Evolutionary conservation across 1,140 invertebrate genomes (phyloP), one percentile per base, ranked within the genome.

Genomic region (Rhopalosiphum padi): DNA sequence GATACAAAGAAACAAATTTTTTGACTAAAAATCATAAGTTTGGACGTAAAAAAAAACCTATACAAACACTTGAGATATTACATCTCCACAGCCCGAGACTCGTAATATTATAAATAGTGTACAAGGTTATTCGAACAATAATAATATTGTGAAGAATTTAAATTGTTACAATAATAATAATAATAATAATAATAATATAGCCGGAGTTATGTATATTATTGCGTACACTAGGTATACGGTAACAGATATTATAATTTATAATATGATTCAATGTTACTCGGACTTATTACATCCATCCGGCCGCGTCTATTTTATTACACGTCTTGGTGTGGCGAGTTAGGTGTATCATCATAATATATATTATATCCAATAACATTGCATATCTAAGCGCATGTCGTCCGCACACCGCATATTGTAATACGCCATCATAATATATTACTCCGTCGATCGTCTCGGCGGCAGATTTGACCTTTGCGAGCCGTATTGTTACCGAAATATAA

Each of bases 51-150:
- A 60, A 60, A 30, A 60, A 60, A 25, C 30, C 30, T 68, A 9
- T 68, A 15, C 30, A 68, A 77, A 77, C n/a, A 77, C 15, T 68
- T 68, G 4, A n/a, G n/a, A 60, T 30, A n/a, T 68, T 68, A 68
- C 11, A 68, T 68, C 60, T n/a, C 30, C 15, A 0, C 53, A 53
- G 22, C 11, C 60, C 30, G 60, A 68, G 60, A 30, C 60, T 77
- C 60, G 60, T 77, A 77, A 77, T 77, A 77, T n/a, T 77, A 35
- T 77, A 77, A 77, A 77, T 18, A 77, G 60, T 77, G 60, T 77
- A n/a, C 60, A 77, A 77, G 60, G 60, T 77, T 77, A 35, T 77
- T 77, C 60, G n/a, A 77, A n/a, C n/a, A n/a, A 77, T 77, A n/a
- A 77, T 77, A 77, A 77, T 77, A 77, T 77, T 21, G 60, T 35